Base-by-base conservation (phyloP, 2,888 invertebrate species). In the Sylvicola cinctus region DNA sequence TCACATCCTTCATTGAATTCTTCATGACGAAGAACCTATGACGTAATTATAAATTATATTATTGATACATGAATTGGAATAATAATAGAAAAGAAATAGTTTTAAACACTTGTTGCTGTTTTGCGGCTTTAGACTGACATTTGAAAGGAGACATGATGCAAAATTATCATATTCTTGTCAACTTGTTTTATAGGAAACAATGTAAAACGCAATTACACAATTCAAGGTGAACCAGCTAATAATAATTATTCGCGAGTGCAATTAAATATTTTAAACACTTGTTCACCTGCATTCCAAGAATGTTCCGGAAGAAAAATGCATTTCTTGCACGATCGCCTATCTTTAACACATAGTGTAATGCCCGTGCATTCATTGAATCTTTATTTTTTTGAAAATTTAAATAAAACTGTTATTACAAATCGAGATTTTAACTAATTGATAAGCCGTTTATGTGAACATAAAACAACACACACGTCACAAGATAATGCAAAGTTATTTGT, bases 1-100 rank as follows among this genome's bases (percentile, higher is more conserved):
- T 90, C 85, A 60, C 96, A 98, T 2, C 93, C 95, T 55, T 93
- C 83, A 40, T 75, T 73, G 55, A 98, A 98, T 59, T 98, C 96
- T 59, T 96, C 96, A 62, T 98, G 96, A 37, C 96, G 69, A 39
- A 93, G 60, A 34, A 93, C 77, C 87, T 85, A 41, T 13, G 26
- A 31, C 23, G 20, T 32, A 23, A 20, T 23, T 17, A 17, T n/a
- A 27, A 20, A 12, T 16, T 16, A 16, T 31, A 7, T 14, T 8
- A 14, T 27, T 12, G 13, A 12, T 27, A 27, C 13, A 4, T 27
- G n/a, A 12, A 12, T 27, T 4, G n/a, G 4, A 30, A 14, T 30
- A 16, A 5, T 16, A 5, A 12, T n/a, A n/a, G n/a, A n/a, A n/a
- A n/a, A n/a, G n/a, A n/a, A n/a, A n/a, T n/a, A n/a, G n/a, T n/a